Conservation (phyloP, 2,113 vertebrate genomes). For the Scatophagus argus region DNA sequence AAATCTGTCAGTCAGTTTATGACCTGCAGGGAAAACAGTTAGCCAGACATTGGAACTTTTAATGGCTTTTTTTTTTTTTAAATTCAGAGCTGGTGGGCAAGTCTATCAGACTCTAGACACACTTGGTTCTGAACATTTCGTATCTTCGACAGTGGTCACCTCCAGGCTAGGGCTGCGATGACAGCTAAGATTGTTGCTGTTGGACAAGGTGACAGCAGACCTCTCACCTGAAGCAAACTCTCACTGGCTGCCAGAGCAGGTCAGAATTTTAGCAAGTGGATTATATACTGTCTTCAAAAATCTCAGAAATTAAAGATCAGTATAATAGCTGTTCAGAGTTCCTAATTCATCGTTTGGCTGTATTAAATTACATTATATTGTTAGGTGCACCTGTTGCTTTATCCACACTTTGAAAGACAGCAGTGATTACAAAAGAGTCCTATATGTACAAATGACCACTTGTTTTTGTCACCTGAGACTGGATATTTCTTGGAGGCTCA, state of each 20-base stretch:
- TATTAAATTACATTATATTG: background rate
- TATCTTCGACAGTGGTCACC: conserved; percentile 38
- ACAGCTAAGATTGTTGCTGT: conserved; percentile 39
- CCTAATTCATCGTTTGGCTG: background rate
- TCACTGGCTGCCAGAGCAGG: conserved; percentile 8
- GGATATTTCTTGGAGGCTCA: no score
- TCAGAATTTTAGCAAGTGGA: conserved; percentile 7
- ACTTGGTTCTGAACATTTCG: conserved; percentile 35
- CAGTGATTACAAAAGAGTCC: no score
- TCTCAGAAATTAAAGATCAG: background rate
- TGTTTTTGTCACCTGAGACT: no score
- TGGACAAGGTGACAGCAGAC: conserved; percentile 51
- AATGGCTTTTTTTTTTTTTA: conserved; percentile 32
- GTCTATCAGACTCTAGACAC: conserved; percentile 40
- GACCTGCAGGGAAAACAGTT: conserved; percentile 27
- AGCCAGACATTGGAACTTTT: conserved; percentile 25
- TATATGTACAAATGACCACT: no score
- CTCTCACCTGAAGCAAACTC: conserved; percentile 21
- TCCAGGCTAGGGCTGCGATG: conserved; percentile 51
- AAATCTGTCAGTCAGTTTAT: conserved; percentile 31
- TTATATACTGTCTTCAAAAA: background rate
- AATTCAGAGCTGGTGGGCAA: conserved; percentile 27
- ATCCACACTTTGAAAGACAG: background rate
- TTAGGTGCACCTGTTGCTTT: background rate
- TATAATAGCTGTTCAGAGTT: background rate